Base-by-base conservation (phyloP, 2,797 vertebrate species). In the Hylomyscus alleni region DNA sequence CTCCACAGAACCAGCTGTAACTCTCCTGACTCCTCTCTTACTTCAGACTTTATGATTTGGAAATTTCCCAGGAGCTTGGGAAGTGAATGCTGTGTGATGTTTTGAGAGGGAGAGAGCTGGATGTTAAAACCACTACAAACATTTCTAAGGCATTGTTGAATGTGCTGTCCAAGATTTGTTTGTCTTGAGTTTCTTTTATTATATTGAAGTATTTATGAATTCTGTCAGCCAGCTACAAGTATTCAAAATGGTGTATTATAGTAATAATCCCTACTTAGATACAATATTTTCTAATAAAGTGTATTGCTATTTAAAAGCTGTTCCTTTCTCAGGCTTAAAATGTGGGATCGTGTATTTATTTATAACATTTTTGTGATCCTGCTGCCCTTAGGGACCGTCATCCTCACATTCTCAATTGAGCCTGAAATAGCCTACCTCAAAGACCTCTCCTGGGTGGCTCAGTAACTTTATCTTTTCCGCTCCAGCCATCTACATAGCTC, bases 391-490 rank as follows among this genome's bases (percentile, higher is more conserved):
- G 69, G 44, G 65, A 84, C 56, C 50, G 75, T 44, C 52, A 89
- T 85, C 0, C 14, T 60, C 91, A 87, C n/a, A 94, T 96, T 95
- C 92, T 93, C 86, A 96, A 95, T 95, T 90, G 62, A 97, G 76
- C 94, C 86, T 93, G 87, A 96, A 97, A 95, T 20, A 94, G 44
- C 8, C 58, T 85, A 95, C 60, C 92, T 96, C 92, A 89, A 96
- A 97, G 94, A 93, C 67, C 58, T 95, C 75, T 95, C 86, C 76
- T 94, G n/a, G 37, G 86, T 90, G 87, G 58, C 26, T 94, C 50
- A n/a, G 76, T 94, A 95, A 97, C 72, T 90, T 94, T 89, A 94
- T 93, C n/a, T 96, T 73, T 92, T 78, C 77, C 56, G 81, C 17
- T 95, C 5, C 62, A 54, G 54, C 19, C 76, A 88, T 94, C 80